Evolutionary conservation across 1,140 invertebrate species (phyloP), one percentile per base, ranked within the genome.

Genomic region (Drosophila elegans): DNA sequence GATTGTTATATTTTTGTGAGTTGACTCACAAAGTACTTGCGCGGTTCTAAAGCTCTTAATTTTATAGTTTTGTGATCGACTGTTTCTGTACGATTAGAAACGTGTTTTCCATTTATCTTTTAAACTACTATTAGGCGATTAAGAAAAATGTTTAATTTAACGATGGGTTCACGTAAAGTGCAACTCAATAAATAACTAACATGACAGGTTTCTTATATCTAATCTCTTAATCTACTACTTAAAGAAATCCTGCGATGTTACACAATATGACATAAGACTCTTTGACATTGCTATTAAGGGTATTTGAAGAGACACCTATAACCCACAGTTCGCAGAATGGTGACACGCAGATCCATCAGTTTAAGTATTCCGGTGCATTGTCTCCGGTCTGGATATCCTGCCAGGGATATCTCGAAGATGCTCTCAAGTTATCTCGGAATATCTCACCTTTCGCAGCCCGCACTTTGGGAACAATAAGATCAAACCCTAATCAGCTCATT

Each of bases 401-500:
- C 13, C n/a, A 32, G 27, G 48, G 48, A 57, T 71, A 52, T 56
- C 32, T 25, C 25, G 11, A 6, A 59, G n/a, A 11, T 21, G 42
- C 13, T 21, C 34, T 34, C 44, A 6, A 2, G 42, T 41, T 69
- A 71, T 69, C 49, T 46, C 25, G n/a, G 29, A 36, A 49, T 49
- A 55, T 42, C 44, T 57, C 36, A 45, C 64, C 60, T 42, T 63
- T 67, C 36, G 44, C 44, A 41, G 64, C 34, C 59, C 16, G 46
- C 16, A 25, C 38, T 12, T 12, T 1, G 32, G 29, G 61, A 29
- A 72, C 66, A 72, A 72, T 71, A 56, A 72, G 68, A 72, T 57
- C 44, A 49, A 49, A 57, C 64, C 68, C 44, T 71, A 72, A 72
- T 71, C 66, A 72, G 68, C 68, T 72, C 68, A 71, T 72, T 72